Evolutionary conservation across 2,113 vertebrate genomes (phyloP).

Genomic region (Bagarius yarrelli): DNA sequence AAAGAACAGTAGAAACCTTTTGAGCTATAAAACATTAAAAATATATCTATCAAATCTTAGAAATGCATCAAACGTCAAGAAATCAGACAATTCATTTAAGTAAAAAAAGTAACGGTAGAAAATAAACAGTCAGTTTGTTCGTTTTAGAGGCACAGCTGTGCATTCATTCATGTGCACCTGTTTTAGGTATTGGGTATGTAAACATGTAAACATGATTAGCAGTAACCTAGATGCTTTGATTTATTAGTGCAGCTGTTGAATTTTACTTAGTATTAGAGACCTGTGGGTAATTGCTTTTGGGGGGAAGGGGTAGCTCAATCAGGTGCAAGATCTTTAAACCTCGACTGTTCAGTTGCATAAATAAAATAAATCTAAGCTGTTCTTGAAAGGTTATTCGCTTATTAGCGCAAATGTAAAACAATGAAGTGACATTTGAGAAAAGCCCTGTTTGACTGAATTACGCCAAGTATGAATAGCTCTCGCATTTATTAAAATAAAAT

Average conservation of each 20-base stretch:
- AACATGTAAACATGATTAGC: constrained; percentile 6
- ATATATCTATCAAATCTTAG: background rate
- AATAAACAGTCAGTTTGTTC: background rate
- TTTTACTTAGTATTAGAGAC: constrained; percentile 29
- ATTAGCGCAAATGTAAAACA: background rate
- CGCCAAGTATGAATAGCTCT: background rate
- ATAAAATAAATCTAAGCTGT: too few species aligned
- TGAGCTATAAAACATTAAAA: background rate
- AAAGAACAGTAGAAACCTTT: background rate
- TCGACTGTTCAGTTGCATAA: too few species aligned
- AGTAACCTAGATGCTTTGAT: constrained; percentile 29
- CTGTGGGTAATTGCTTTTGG: constrained; percentile 16
- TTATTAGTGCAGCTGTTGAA: constrained; percentile 21
- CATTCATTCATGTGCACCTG: constrained; percentile 9
- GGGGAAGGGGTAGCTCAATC: too few species aligned
- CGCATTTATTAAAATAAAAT: background rate
- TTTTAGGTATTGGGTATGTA: background rate
- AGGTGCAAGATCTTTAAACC: too few species aligned
- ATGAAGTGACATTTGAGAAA: background rate
- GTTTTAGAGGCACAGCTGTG: background rate
- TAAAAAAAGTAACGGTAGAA: background rate
- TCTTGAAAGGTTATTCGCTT: too few species aligned
- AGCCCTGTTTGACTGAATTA: background rate
- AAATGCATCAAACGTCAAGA: background rate
- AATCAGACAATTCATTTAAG: background rate